phyloP scores from a whole-genome alignment of 1,140 invertebrate genomes.

The Parasteatoda tepidariorum region DNA sequence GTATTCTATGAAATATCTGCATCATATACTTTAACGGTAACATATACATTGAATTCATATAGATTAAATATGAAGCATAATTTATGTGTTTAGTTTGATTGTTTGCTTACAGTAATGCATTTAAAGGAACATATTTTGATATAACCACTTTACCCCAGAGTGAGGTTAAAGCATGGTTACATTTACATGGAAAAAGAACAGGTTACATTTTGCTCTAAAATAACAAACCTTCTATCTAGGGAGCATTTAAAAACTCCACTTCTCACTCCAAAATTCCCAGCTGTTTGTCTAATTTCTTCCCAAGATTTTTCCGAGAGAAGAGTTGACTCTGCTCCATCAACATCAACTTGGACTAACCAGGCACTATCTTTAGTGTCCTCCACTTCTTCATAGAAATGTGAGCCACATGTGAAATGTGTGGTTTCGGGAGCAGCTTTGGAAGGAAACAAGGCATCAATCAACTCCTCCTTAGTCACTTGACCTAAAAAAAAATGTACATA shows the following conservation, averaged over 20 bases:
- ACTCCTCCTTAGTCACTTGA: conserved; percentile 66
- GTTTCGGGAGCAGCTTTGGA: conserved; percentile 62
- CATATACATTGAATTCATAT: too few species aligned
- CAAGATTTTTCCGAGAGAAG: conserved; percentile 68
- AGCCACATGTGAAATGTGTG: conserved; percentile 70
- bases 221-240: conserved; percentile 68
- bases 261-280: conserved; percentile 70
- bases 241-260: conserved; percentile 71
- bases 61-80: too few species aligned
- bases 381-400: conserved; percentile 72
- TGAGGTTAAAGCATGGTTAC: too few species aligned
- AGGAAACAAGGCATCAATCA: conserved; percentile 60
- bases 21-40: too few species aligned
- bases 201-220: too few species aligned
- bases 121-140: too few species aligned
- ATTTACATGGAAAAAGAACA: too few species aligned
- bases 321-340: conserved; percentile 60
- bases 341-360: conserved; percentile 72
- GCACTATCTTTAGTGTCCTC: conserved; percentile 74
- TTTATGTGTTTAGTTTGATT: too few species aligned
- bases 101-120: too few species aligned
- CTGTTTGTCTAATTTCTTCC: conserved; percentile 68
- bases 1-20: too few species aligned
- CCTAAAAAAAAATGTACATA: conserved; percentile 63
- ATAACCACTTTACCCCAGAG: too few species aligned